A percentile compares a stretch with the other conserved stretches of the same genome.
These are phyloP conservation scores for Microctenopoma lineatum DNA, from an alignment of 2,797 vertebrate genomes.

Conservation along the genomic window DNA sequence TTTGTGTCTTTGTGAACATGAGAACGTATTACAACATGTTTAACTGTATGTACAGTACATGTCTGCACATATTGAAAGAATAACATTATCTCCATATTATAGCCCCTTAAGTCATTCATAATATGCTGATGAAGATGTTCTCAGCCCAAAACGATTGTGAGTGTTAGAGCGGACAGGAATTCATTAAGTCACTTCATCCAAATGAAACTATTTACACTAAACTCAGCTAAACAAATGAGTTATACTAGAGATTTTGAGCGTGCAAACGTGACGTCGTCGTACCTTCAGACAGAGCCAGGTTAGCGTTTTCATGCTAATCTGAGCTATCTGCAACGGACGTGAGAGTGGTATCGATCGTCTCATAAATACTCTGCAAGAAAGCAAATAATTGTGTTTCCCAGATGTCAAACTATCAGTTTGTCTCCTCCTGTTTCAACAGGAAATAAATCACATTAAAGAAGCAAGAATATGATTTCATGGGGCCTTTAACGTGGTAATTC, in stretches of 20 bases:
- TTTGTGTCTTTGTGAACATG: background rate
- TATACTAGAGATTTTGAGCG: too few relatives aligned
- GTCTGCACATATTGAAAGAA: background rate
- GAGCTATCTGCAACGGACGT: background rate
- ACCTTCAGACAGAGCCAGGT: background rate
- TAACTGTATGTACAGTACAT: too few relatives aligned
- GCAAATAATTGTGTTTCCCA: background rate
- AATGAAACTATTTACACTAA: too few relatives aligned
- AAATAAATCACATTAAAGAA: background rate
- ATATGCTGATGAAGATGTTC: constrained; percentile 13
- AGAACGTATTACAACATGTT: background rate
- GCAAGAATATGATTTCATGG: background rate
- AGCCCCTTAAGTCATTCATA: constrained; percentile 30
- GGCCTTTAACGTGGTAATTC: background rate
- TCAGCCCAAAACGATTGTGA: background rate
- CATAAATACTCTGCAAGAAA: background rate
- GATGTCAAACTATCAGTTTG: background rate
- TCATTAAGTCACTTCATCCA: too few relatives aligned
- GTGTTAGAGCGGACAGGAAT: too few relatives aligned
- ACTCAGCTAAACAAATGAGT: too few relatives aligned
- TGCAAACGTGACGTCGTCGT: background rate
- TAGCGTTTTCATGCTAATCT: background rate
- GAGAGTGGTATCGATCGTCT: background rate
- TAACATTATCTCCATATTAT: constrained; percentile 8
- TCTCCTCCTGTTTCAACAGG: background rate